Base-by-base conservation (phyloP, 2,113 vertebrate genomes). In the Sapajus apella region DNA sequence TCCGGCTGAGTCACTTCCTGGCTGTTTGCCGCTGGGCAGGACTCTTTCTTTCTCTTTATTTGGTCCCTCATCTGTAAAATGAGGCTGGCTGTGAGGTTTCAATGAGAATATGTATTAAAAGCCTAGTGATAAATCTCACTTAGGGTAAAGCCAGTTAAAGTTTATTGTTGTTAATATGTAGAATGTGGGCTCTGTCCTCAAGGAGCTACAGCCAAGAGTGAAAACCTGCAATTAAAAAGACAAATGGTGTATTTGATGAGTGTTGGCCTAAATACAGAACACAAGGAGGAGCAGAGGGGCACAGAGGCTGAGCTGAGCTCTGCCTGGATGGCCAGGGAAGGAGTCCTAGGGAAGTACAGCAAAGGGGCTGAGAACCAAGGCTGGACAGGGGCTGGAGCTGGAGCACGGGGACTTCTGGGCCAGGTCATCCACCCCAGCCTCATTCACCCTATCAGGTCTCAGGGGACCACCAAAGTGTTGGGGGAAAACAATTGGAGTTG, bases 381-480 rank as follows among this genome's bases (percentile, higher is more conserved):
- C 32, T 30, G 12, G 17, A 50, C 37, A 23, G n/a, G 18, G 23
- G 6, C 13, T 1, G 8, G 47, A 76, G 8, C 5, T 3, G 21
- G 4, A 43, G 61, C 52, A 5, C 16, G 82, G 27, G 32, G 4
- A 0, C n/a, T 30, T 11, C 13, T 5, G 1, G 50, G 32, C 8
- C 27, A 18, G 9, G 21, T 21, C 50, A 18, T 3, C 25, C 20
- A n/a, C 21, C 3, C 32, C 18, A 25, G 12, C 18, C 20, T 35
- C 20, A 35, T 23, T 43, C 6, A 35, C 1, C 37, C 11, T 13
- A 1, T 11, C 21, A 1, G 8, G 35, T 10, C 20, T 16, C 11
- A 16, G 20, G 68, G 11, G 11, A 76, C 6, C 37, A 4, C 7
- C 37, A 11, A 2, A 30, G 7, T 3, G 10, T 1, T 6, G 17